Conservation (phyloP, 35 echinoderm and acorn worm species). For the Ophiothrix spiculata region DNA sequence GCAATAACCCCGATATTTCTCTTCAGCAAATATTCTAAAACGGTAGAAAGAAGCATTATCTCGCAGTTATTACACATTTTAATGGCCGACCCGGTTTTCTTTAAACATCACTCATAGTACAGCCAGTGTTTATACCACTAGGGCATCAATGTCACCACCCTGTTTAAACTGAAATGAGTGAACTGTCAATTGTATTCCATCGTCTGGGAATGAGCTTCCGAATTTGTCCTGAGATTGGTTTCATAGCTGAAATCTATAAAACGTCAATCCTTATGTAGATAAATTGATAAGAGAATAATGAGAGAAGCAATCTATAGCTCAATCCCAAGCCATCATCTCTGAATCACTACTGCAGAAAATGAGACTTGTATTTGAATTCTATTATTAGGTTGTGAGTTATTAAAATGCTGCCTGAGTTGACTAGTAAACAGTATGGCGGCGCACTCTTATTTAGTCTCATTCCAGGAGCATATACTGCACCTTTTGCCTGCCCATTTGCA, state of each 20-base stretch:
- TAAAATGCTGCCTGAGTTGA: background rate
- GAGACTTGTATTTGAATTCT: background rate
- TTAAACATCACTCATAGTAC: constrained; percentile 9
- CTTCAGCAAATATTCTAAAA: constrained; percentile 5
- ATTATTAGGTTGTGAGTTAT: constrained; percentile 2
- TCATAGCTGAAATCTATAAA: constrained; percentile 13
- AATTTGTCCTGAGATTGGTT: constrained; percentile 11
- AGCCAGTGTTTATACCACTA: background rate
- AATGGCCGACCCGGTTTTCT: background rate
- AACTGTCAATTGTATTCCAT: constrained; percentile 9
- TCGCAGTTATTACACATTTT: background rate
- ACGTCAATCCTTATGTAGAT: constrained; percentile 6
- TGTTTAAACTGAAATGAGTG: background rate
- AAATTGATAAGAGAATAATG: constrained; percentile 13
- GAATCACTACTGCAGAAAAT: constrained; percentile 12
- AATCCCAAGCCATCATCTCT: background rate
- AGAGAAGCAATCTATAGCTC: background rate
- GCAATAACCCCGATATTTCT: constrained; percentile 1
- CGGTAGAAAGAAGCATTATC: background rate
- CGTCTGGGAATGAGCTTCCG: constrained; percentile 5
- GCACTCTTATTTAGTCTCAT: constrained; percentile 12
- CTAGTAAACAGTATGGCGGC: background rate
- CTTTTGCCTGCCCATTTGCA: constrained; percentile 11
- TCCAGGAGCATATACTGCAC: background rate
- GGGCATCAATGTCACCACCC: background rate